Conservation (phyloP, 2,113 vertebrate species). For the Bungarus multicinctus region DNA sequence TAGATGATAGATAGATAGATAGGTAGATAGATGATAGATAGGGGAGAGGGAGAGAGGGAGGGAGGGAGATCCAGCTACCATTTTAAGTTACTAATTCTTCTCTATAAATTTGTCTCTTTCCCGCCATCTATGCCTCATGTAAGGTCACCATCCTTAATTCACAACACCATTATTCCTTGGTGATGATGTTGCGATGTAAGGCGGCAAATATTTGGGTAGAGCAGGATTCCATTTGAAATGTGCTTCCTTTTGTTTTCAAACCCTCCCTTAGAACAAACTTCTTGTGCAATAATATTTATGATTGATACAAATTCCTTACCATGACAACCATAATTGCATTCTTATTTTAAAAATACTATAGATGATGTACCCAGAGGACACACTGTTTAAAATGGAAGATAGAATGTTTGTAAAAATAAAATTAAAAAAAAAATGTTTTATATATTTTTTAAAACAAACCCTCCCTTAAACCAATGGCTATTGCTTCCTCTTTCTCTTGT, state of each 20-base stretch:
- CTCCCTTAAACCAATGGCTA: not conserved
- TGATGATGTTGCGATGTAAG: not conserved
- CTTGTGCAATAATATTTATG: no score
- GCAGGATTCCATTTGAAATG: not conserved
- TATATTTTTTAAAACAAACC: not conserved
- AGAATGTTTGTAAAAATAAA: no score
- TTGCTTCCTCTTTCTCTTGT: not conserved
- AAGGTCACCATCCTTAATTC: not conserved
- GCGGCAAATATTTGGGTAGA: not conserved
- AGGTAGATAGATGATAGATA: no score
- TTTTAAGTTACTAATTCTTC: not conserved
- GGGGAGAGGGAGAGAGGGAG: no score
- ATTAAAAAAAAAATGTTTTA: no score
- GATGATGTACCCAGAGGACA: no score
- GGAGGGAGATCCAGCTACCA: not conserved
- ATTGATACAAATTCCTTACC: no score
- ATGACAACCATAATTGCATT: no score
- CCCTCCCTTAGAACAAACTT: no score
- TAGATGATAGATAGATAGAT: no score
- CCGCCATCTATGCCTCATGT: not conserved
- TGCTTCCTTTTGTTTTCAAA: not conserved
- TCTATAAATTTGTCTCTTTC: not conserved
- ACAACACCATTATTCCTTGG: not conserved
- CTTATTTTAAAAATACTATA: no score
- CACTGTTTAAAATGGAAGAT: no score